phyloP scores from a whole-genome alignment of 2,888 invertebrate species.

The Morpho helenor region DNA sequence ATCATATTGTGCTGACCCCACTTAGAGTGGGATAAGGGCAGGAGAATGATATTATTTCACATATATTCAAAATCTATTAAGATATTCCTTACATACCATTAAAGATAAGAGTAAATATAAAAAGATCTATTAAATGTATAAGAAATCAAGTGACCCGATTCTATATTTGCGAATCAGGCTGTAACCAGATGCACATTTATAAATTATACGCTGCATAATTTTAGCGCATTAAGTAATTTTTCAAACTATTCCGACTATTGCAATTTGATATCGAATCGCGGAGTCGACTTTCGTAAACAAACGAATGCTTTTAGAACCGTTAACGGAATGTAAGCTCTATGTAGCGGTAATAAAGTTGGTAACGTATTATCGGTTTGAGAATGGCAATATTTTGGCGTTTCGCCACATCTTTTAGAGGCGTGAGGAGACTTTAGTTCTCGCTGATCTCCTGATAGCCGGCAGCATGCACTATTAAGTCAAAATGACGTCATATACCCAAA shows the following conservation, averaged over 20 bases:
- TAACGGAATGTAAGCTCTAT: constrained; percentile 12
- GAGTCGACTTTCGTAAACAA: constrained; percentile 13
- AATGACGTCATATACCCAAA: constrained; percentile 1
- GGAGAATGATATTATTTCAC: no score
- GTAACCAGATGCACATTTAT: no score
- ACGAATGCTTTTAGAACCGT: background rate
- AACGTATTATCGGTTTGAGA: background rate
- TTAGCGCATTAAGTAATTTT: constrained; percentile 2
- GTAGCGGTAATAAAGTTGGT: constrained; percentile 10
- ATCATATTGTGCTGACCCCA: no score
- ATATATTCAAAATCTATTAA: no score
- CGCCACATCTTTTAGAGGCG: constrained; percentile 22
- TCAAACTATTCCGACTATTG: background rate
- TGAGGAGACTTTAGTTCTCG: constrained; percentile 22
- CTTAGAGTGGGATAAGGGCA: no score
- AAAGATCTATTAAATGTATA: no score
- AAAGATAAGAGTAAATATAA: no score
- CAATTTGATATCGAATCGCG: background rate
- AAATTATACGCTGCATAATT: background rate
- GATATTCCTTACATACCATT: no score
- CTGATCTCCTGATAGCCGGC: constrained; percentile 15
- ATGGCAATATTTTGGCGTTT: constrained; percentile 24
- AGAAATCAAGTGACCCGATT: no score
- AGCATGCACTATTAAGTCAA: constrained; percentile 11
- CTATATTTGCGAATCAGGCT: no score